A percentile compares a stretch with the other conserved stretches of the same genome.
These are phyloP conservation scores for Drosophila nr. medialis DNA, from an alignment of 2,888 invertebrate genomes.

Conservation along the genomic window DNA sequence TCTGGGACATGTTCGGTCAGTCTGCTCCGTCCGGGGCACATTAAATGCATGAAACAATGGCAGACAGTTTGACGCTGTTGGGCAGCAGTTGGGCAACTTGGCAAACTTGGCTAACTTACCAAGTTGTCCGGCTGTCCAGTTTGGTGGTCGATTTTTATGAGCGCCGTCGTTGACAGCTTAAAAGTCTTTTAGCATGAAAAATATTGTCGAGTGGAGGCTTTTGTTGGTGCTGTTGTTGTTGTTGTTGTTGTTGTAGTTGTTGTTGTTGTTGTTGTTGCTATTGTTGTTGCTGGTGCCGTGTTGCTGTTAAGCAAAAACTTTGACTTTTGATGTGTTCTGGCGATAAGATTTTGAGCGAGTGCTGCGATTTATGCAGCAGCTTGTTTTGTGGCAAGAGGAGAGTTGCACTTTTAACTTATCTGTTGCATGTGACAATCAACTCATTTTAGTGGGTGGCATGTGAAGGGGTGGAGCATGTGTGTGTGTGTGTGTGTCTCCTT, in stretches of 20 bases:
- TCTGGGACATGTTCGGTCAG: constrained; percentile 1
- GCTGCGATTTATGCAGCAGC: constrained; percentile 64
- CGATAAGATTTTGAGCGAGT: constrained; percentile 77
- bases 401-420: constrained; percentile 74
- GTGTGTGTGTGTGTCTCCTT: constrained; percentile 7
- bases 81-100: constrained; percentile 41
- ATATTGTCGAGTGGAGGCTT: constrained; percentile 65
- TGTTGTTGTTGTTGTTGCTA: constrained; percentile 14
- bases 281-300: constrained; percentile 3
- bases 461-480: neutral
- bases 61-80: constrained; percentile 78
- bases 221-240: constrained; percentile 37
- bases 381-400: constrained; percentile 16
- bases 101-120: constrained; percentile 23
- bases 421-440: constrained; percentile 79
- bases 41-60: constrained; percentile 77
- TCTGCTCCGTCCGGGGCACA: constrained; percentile 40
- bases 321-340: constrained; percentile 65
- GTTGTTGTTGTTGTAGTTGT: neutral
- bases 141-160: constrained; percentile 78
- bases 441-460: constrained; percentile 65
- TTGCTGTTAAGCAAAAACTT: constrained; percentile 54
- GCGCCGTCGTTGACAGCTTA: constrained; percentile 75
- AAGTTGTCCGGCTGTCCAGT: constrained; percentile 35
- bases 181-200: constrained; percentile 79